Evolutionary conservation across 2,113 vertebrate genomes (phyloP).

Genomic region (Charina bottae): DNA sequence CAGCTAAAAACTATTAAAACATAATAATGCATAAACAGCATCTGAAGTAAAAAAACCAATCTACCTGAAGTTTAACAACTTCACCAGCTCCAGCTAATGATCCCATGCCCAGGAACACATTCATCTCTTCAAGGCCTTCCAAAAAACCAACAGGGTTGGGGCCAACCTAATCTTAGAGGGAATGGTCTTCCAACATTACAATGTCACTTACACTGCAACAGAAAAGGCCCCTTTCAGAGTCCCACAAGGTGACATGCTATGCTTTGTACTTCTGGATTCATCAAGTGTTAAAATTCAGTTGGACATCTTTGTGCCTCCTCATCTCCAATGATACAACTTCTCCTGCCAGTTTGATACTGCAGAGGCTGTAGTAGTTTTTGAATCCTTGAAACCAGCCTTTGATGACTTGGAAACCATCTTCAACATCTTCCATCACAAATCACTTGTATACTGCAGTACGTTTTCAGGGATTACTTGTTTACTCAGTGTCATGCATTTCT

Average conservation of each 20-base stretch:
- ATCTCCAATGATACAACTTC: not conserved
- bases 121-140: not conserved
- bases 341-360: not conserved
- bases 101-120: not conserved
- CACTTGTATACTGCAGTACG: not conserved
- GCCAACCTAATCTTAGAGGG: not conserved
- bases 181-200: not conserved
- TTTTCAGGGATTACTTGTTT: not conserved
- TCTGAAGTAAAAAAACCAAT: not conserved
- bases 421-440: not conserved
- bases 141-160: not conserved
- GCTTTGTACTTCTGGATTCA: not conserved
- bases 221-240: not conserved
- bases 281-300: not conserved
- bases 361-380: not conserved
- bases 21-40: not conserved
- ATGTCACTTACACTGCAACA: too few relatives aligned
- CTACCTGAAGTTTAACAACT: not conserved
- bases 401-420: not conserved
- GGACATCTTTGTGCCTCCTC: not conserved
- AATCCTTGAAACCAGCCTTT: not conserved
- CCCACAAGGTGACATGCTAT: not conserved
- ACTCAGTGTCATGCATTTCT: not conserved
- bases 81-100: not conserved
- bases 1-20: not conserved